Conservation (phyloP, 2,113 vertebrate genomes). For the Ictalurus punctatus region DNA sequence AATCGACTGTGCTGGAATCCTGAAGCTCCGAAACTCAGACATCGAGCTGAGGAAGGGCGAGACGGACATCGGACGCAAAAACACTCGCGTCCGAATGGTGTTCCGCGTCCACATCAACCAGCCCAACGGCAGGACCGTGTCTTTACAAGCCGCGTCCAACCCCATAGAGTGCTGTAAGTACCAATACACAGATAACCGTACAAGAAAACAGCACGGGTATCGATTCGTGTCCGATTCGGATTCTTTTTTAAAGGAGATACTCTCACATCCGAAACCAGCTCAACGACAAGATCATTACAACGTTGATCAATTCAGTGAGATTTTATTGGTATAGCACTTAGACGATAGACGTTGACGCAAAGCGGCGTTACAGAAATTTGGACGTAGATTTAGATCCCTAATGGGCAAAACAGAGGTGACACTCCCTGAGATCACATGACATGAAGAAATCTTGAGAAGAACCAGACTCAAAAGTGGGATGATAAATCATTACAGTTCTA, state of each 20-base stretch:
- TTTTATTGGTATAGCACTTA: not conserved
- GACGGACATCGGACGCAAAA: conserved; percentile 86
- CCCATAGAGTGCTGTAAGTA: conserved; percentile 89
- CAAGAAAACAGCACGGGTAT: conserved; percentile 1
- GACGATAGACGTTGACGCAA: not conserved
- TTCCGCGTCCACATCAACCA: conserved; percentile 85
- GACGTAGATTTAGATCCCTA: not conserved
- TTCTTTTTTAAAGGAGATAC: not conserved
- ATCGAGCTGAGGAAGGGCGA: conserved; percentile 87
- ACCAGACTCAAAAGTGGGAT: not conserved
- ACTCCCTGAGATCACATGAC: not conserved
- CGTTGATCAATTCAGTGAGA: not conserved
- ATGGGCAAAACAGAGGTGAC: not conserved
- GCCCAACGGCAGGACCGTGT: conserved; percentile 78
- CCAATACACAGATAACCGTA: not conserved
- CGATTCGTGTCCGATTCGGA: not conserved
- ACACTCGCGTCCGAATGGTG: conserved; percentile 83
- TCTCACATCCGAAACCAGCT: not conserved
- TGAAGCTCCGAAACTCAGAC: conserved; percentile 86
- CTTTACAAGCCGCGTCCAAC: conserved; percentile 84
- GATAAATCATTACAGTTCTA: not conserved
- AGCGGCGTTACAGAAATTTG: not conserved
- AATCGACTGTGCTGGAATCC: conserved; percentile 85
- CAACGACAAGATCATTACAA: not conserved
- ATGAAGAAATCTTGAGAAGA: not conserved